Base-by-base conservation (phyloP, 2,888 invertebrate species). In the Linnaemya tessellans region DNA sequence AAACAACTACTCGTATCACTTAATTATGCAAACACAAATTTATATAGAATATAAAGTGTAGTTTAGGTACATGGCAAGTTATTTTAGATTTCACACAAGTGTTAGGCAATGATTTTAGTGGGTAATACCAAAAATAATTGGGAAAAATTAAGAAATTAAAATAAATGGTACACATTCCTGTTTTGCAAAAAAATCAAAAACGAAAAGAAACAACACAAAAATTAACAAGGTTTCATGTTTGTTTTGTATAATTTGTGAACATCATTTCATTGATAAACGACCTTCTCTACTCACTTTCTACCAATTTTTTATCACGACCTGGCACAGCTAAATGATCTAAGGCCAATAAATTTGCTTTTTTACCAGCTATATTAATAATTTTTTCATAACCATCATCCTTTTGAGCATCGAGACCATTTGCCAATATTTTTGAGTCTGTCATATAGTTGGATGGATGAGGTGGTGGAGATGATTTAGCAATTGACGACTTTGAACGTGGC, bases 251-350 rank as follows among this genome's bases (percentile, higher is more conserved):
- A 62, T 20, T 70, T 71, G 70, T 87, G 87, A 88, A 87, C 82
- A 83, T 73, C 71, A 58, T 49, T 71, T 49, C 20, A 54, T 30
- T 41, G 58, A 85, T 87, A 84, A 81, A 84, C 73, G 87, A 84
- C 80, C 84, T 82, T 89, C 89, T 89, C 88, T 92, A 92, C 92
- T 92, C 92, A 92, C 92, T 91, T 92, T 92, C 92, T 90, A 91
- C 90, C 90, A 92, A 92, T 92, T 91, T 92, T 88, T 89, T 91
- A 90, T 92, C 91, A 92, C 90, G 92, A 91, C 89, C 90, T 90
- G 91, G 91, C 88, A 91, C 89, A 87, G 90, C 88, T 88, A 91
- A 91, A 88, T 90, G 89, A 89, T 90, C 90, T 89, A 88, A 87
- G 70, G 88, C 86, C 86, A 87, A 85, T 85, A 73, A 71, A 64